These are phyloP conservation scores for Platalea minor DNA, from an alignment of 2,797 vertebrate genomes.

Conservation along the genomic window DNA sequence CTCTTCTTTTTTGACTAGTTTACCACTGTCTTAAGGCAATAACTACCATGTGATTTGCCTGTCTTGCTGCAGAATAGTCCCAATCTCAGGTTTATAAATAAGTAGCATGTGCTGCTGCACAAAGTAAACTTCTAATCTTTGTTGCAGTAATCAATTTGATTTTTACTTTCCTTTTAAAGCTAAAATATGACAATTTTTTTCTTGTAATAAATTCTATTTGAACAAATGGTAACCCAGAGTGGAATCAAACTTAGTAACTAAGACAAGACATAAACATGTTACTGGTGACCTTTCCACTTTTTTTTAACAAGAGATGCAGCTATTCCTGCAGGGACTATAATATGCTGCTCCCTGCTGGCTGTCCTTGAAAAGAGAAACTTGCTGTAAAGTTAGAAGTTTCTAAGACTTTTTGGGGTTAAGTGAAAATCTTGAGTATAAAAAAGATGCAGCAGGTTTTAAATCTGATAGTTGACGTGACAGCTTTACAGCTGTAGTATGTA, in stretches of 20 bases:
- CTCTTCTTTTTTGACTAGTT: neutral
- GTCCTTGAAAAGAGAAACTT: neutral
- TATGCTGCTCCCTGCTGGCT: conserved; percentile 58
- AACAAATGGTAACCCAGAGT: neutral
- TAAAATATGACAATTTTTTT: neutral
- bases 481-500: neutral
- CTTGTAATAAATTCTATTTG: neutral
- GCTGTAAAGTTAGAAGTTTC: neutral
- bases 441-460: neutral
- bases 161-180: neutral
- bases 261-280: neutral
- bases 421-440: neutral
- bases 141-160: neutral
- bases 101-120: neutral
- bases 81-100: neutral
- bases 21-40: neutral
- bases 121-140: neutral
- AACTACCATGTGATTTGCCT: neutral
- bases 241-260: neutral
- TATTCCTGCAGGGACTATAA: neutral
- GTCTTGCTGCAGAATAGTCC: neutral
- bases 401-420: neutral
- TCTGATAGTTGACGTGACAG: neutral
- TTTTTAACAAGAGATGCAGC: neutral
- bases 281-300: neutral